These are phyloP conservation scores for Thalassophryne amazonica DNA, from an alignment of 2,797 vertebrate genomes.

Conservation along the genomic window DNA sequence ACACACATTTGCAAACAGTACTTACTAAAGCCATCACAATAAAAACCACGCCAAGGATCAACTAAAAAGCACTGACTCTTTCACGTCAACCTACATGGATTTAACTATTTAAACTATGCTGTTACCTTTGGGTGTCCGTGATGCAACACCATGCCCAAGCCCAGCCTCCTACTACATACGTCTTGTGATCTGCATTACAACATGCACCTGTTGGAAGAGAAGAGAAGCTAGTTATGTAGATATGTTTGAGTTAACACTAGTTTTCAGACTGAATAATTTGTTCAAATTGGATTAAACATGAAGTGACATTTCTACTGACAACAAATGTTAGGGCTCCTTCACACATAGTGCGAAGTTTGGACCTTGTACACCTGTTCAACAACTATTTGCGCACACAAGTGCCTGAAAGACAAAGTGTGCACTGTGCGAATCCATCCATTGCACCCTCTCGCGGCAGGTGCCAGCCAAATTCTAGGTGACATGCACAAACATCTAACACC, in stretches of 20 bases:
- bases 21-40: no score
- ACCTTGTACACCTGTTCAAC: background rate
- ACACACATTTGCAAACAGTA: no score
- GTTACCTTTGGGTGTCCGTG: slow-evolving; percentile 89
- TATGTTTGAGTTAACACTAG: background rate
- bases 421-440: no score
- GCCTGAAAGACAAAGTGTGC: no score
- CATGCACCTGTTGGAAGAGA: slow-evolving; percentile 81
- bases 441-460: no score
- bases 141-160: slow-evolving; percentile 94
- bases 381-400: no score
- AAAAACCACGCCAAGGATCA: background rate
- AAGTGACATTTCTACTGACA: background rate
- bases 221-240: background rate
- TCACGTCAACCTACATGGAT: background rate
- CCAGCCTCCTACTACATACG: slow-evolving; percentile 90
- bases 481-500: no score
- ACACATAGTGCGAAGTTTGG: background rate
- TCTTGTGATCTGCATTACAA: slow-evolving; percentile 83
- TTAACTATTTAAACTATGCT: background rate
- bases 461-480: no score
- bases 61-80: background rate
- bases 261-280: background rate
- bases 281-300: background rate
- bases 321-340: background rate